Base-by-base conservation (phyloP, 2,888 invertebrate genomes). In the Cryptocephalus moraei region DNA sequence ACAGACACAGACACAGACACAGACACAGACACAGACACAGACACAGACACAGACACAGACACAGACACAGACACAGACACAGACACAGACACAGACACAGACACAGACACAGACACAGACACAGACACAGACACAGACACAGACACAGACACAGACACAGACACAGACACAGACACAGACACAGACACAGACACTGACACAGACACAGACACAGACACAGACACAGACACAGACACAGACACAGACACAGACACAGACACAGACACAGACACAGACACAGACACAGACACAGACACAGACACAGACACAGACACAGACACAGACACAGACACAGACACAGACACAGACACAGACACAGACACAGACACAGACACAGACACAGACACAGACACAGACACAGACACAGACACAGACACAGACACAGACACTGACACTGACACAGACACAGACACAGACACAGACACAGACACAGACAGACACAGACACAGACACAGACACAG, bases 151-250 rank as follows among this genome's bases (percentile, higher is more conserved):
- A 43, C 33, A 39, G 9, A 43, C 33, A 32, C 33, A 43, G 8
- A 43, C 10, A 43, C 8, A 43, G 12, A 32, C 33, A 43, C 12
- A 32, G 33, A 43, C 8, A 42, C 33, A 43, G 12, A 43, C 12
- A 43, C 43, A 32, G 11, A 43, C 43, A 32, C 33, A 43, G 32
- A 43, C 43, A 43, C 12, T 33, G 33, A 43, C 9, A 43, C n/a
- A 43, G 33, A 32, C 32, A 43, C 43, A 32, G 9, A 43, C 8
- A 43, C 4, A 33, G 8, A 43, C 33, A 43, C 33, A 43, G 8
- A 43, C 10, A 32, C n/a, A 43, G 12, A 32, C 33, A 43, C 12
- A 43, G 12, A 43, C 12, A 43, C 43, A 43, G 9, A 43, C 8
- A 43, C 43, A 32, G 31, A 43, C 43, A 32, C n/a, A n/a, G n/a